phyloP scores from a whole-genome alignment of 2,888 invertebrate genomes.

The Tipula unca region DNA sequence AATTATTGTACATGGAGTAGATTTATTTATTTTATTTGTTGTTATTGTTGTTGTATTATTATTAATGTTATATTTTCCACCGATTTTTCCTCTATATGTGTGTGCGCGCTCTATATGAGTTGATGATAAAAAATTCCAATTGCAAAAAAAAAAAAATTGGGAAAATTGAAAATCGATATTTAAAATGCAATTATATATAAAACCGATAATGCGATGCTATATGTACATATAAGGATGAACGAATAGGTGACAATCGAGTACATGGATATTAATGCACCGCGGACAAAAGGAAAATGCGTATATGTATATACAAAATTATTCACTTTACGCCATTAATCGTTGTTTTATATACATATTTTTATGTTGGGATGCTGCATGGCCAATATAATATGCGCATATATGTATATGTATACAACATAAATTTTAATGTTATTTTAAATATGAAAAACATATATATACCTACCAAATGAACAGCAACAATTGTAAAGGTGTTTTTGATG shows the following conservation, averaged over 20 bases:
- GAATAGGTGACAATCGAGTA: neutral
- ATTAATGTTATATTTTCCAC: neutral
- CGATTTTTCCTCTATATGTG: neutral
- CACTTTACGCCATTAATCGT: neutral
- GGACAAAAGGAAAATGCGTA: neutral
- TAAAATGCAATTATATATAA: constrained; percentile 2
- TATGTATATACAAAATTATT: too few species aligned
- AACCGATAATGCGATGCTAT: constrained; percentile 14
- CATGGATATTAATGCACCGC: neutral
- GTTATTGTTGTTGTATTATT: neutral
- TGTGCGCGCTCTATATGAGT: neutral
- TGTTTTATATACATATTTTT: neutral
- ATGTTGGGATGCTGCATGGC: neutral
- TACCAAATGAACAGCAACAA: neutral
- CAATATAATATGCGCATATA: neutral
- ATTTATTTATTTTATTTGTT: constrained; percentile 8
- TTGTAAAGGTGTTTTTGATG: neutral
- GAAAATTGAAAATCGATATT: neutral
- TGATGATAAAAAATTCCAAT: neutral
- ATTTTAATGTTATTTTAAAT: neutral
- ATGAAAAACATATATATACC: neutral
- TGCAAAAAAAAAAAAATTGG: neutral
- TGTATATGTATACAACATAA: neutral
- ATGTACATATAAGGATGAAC: neutral
- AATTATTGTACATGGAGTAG: constrained; percentile 14